A percentile compares a stretch with the other conserved stretches of the same genome.
These are phyloP conservation scores for Euspilapteryx auroguttella DNA, from an alignment of 2,888 invertebrate species.

Conservation along the genomic window DNA sequence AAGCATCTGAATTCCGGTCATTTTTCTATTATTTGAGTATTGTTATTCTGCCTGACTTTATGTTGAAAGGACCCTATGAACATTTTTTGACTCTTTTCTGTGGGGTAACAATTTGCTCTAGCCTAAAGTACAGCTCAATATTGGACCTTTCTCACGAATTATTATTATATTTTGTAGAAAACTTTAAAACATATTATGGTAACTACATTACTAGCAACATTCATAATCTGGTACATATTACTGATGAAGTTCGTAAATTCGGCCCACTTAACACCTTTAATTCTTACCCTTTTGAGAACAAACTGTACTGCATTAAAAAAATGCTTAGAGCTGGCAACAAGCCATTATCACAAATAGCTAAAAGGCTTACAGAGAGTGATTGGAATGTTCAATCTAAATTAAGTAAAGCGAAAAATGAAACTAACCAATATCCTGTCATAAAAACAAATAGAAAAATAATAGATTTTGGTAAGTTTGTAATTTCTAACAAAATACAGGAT, in stretches of 20 bases:
- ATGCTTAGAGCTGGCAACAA: slow-evolving; percentile 6
- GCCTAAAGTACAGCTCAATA: slow-evolving; percentile 3
- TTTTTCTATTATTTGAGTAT: slow-evolving; percentile 10
- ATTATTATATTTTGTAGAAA: slow-evolving; percentile 7
- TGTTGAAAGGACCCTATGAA: slow-evolving; percentile 5
- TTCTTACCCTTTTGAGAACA: slow-evolving; percentile 6
- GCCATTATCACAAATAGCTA: slow-evolving; percentile 7
- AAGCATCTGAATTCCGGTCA: slow-evolving; percentile 9
- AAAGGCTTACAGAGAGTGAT: slow-evolving; percentile 3
- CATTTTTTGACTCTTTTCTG: slow-evolving; percentile 9
- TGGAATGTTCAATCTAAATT: no score
- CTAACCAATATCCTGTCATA: slow-evolving; percentile 1
- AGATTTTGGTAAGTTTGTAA: no score
- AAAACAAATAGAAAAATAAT: slow-evolving; percentile 1
- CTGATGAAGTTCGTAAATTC: slow-evolving; percentile 7
- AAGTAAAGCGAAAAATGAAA: no score
- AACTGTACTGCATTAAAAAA: slow-evolving; percentile 3
- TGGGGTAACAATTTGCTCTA: slow-evolving; percentile 10
- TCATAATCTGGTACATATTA: slow-evolving; percentile 9
- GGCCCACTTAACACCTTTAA: slow-evolving; percentile 6
- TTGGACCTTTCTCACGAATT: slow-evolving; percentile 7
- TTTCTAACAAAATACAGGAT: no score
- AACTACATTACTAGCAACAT: slow-evolving; percentile 9
- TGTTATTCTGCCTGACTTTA: slow-evolving; percentile 8
- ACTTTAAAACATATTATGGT: slow-evolving; percentile 7